Percentiles rank a stretch among this genome's conserved stretches.
Evolutionary conservation across 1,140 invertebrate species (phyloP).

Genomic region (Halotydeus destructor): DNA sequence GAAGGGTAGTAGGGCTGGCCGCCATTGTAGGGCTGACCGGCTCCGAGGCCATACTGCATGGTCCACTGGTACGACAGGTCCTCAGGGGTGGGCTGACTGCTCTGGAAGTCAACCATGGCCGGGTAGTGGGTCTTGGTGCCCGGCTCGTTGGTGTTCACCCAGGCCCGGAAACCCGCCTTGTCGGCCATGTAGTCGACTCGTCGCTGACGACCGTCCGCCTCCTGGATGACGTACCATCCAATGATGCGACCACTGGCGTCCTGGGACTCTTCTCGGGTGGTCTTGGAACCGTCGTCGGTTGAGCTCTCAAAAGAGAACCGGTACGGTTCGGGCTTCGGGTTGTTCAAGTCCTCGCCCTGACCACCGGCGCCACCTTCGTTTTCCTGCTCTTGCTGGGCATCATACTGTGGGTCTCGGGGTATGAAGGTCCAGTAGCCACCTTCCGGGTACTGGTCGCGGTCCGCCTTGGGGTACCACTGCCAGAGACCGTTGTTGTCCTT

Average conservation of each 20-base stretch:
- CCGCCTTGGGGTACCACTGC: no score
- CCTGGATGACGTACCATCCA: constrained; percentile 7
- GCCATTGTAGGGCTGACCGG: no score
- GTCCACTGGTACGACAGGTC: constrained; percentile 1
- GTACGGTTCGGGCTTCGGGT: constrained; percentile 1
- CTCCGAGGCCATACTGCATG: no score
- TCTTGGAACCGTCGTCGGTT: constrained; percentile 8
- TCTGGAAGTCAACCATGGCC: not conserved
- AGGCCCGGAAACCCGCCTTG: constrained; percentile 8
- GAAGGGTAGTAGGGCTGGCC: no score
- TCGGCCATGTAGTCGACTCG: constrained; percentile 9
- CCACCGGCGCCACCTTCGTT: no score
- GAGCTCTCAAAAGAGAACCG: not conserved
- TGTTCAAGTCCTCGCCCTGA: no score
- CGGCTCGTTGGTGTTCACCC: constrained; percentile 15
- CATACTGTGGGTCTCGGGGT: no score
- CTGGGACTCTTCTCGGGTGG: constrained; percentile 7
- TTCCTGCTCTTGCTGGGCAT: no score
- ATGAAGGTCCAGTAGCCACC: no score
- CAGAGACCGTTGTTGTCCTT: no score
- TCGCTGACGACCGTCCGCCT: constrained; percentile 5
- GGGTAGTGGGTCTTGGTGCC: constrained; percentile 13
- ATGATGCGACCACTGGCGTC: constrained; percentile 11
- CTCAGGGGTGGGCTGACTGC: constrained; percentile 1
- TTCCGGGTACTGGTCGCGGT: no score